phyloP scores from a whole-genome alignment of 2,113 vertebrate genomes.

The Damaliscus lunatus region DNA sequence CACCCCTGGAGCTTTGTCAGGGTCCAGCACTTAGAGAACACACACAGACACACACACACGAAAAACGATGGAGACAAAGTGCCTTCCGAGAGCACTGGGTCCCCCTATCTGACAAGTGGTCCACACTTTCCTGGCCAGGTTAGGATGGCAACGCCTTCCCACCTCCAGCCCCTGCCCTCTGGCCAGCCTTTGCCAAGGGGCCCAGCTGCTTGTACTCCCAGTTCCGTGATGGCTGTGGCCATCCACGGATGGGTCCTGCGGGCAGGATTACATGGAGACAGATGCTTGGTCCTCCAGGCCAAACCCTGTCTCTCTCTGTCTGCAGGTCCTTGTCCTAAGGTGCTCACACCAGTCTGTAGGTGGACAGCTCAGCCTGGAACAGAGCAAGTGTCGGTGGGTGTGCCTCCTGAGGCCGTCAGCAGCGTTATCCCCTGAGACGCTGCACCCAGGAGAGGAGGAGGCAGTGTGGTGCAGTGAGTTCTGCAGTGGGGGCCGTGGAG shows the following conservation, averaged over 20 bases:
- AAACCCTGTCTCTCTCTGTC: too few species aligned
- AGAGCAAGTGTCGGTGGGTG: accelerated
- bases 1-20: background rate
- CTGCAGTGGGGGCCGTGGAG: too few species aligned
- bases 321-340: background rate
- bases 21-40: background rate
- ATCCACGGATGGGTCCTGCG: background rate
- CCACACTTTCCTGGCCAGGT: background rate
- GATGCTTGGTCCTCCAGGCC: background rate
- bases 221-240: background rate
- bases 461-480: background rate
- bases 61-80: background rate
- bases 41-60: background rate
- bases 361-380: background rate
- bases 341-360: background rate
- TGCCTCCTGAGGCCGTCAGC: accelerated
- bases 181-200: background rate
- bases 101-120: background rate
- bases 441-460: background rate
- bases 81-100: background rate
- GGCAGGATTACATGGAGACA: background rate
- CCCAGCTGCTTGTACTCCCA: background rate
- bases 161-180: background rate
- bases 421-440: background rate
- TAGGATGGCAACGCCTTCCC: background rate